These are phyloP conservation scores for Apodemus speciosus DNA, from an alignment of 2,113 vertebrate species.

Conservation along the genomic window DNA sequence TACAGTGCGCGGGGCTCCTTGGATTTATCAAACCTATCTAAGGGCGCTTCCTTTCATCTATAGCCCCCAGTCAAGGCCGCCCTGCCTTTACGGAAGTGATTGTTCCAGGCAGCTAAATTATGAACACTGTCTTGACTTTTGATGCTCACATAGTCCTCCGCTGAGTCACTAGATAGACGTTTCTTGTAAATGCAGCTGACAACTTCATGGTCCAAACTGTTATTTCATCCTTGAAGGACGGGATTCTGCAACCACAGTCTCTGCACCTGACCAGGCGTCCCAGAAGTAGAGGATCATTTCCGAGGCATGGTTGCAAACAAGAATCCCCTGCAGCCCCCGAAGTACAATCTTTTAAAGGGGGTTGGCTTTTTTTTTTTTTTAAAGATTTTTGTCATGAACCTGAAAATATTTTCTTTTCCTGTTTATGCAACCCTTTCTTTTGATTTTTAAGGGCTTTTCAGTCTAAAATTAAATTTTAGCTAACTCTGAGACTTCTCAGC, in stretches of 20 bases:
- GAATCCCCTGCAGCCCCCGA: neutral
- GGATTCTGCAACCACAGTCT: neutral
- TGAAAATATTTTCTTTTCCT: slow-evolving; percentile 60
- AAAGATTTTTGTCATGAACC: slow-evolving; percentile 6
- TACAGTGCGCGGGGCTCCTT: neutral
- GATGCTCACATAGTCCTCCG: neutral
- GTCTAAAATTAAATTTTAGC: slow-evolving; percentile 57
- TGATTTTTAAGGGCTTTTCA: slow-evolving; percentile 33
- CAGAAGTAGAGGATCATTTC: neutral
- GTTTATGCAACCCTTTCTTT: neutral
- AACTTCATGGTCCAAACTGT: neutral
- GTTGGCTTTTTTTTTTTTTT: neutral
- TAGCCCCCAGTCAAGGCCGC: neutral
- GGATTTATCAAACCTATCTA: neutral
- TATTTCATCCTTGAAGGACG: neutral
- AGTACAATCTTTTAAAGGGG: neutral
- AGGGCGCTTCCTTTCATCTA: neutral
- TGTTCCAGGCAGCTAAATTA: slow-evolving; percentile 11
- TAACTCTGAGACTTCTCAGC: slow-evolving; percentile 25
- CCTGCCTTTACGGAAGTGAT: neutral
- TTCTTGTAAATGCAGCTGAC: slow-evolving; percentile 47
- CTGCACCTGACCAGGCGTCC: neutral
- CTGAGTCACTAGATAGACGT: neutral
- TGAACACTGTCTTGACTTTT: slow-evolving; percentile 51
- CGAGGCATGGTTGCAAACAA: neutral